Base-by-base conservation (phyloP, 2,797 vertebrate genomes). In the Tapirus indicus region DNA sequence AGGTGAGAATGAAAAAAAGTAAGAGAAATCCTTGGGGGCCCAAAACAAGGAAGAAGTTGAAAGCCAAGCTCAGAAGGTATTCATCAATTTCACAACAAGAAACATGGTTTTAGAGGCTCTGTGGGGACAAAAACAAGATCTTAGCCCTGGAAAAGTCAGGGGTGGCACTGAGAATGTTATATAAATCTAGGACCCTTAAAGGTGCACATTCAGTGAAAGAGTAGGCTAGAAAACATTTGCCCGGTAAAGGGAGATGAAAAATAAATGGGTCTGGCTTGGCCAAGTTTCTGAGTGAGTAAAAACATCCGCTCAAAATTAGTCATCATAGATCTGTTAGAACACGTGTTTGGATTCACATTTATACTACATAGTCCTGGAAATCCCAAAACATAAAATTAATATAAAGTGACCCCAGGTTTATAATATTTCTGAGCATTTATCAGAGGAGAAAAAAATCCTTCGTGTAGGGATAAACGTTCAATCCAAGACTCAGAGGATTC, bases 1-100 rank as follows among this genome's bases (percentile, higher is more conserved):
- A 90, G 27, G 47, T 64, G 18, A 95, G 29, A 56, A 11, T 41
- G 49, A 77, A 72, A 60, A n/a, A 69, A 84, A 80, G 21, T 60
- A 71, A 35, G 49, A 89, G 16, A 82, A 92, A 60, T 54, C 52
- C 38, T 93, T n/a, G 35, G 32, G 2, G 3, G 4, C 56, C 54
- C 21, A n/a, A 78, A 88, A 75, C 58, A 88, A 80, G 93, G 27
- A 95, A 95, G 27, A 95, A 93, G 32, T 21, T 56, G 18, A 89
- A 89, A 7, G 17, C 44, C 44, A 64, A 58, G 13, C 11, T 58
- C 58, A 60, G 14, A 58, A 66, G 11, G 0, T 80, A 64, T 88
- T 85, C 90, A 20, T 54, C 58, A 84, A 90, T 90, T 92, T 88
- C 41, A 18, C 27, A 87, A 79, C 77, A 87, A 94, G 27, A 69